Evolutionary conservation across 2,888 invertebrate genomes (phyloP).

Genomic region (Tridacna gigas): DNA sequence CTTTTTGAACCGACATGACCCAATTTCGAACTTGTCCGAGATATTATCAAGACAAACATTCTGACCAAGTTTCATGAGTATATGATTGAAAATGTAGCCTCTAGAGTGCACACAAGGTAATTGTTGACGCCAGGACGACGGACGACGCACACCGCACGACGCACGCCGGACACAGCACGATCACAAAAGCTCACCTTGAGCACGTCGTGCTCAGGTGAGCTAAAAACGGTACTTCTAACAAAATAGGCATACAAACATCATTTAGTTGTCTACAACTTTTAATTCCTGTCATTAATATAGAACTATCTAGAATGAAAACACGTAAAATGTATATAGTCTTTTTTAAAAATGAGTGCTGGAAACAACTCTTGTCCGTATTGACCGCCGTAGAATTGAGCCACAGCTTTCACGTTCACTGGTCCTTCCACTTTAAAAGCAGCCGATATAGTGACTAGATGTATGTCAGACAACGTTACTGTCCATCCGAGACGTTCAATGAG

Average conservation of each 20-base stretch:
- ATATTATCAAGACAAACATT: too few relatives aligned
- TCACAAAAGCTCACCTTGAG: too few relatives aligned
- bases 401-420: background rate
- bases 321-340: conserved; percentile 31
- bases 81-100: too few relatives aligned
- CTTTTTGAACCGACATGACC: too few relatives aligned
- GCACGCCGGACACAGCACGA: too few relatives aligned
- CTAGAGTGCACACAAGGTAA: too few relatives aligned
- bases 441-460: conserved; percentile 16
- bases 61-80: too few relatives aligned
- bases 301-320: conserved; percentile 32
- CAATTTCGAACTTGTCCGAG: too few relatives aligned
- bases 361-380: background rate
- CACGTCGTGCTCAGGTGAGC: too few relatives aligned
- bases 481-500: conserved; percentile 21
- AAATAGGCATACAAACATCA: conserved; percentile 17
- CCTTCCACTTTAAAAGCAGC: conserved; percentile 24
- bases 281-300: conserved; percentile 32
- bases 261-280: conserved; percentile 19
- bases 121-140: too few relatives aligned
- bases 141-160: too few relatives aligned
- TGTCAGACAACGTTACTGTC: background rate
- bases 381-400: conserved; percentile 18
- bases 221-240: conserved; percentile 17
- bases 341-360: conserved; percentile 28